Evolutionary conservation across 2,113 vertebrate species (phyloP).

Genomic region (Azemiops feae): DNA sequence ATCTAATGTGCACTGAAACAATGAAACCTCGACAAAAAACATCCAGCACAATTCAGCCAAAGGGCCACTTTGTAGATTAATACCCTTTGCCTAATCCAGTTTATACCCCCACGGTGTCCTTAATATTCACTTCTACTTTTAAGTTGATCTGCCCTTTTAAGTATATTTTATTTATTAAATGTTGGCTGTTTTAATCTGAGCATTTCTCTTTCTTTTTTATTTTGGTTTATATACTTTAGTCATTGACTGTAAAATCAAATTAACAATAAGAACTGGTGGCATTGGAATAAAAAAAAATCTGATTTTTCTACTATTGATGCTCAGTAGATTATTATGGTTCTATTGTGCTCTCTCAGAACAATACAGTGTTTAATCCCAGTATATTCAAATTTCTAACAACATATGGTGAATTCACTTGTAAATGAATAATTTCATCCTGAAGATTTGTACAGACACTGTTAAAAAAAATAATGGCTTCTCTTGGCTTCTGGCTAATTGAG

Average conservation of each 20-base stretch:
- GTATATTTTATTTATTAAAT: background rate
- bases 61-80: background rate
- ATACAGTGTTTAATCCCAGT: background rate
- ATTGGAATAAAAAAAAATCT: background rate
- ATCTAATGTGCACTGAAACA: background rate
- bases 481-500: background rate
- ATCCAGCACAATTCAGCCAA: background rate
- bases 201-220: background rate
- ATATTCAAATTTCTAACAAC: constrained; percentile 20
- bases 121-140: background rate
- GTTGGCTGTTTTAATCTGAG: background rate
- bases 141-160: background rate
- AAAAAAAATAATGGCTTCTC: background rate
- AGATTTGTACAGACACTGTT: background rate
- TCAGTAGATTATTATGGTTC: background rate
- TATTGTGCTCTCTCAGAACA: constrained; percentile 2
- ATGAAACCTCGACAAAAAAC: background rate
- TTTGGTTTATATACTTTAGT: background rate
- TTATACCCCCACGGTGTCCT: background rate
- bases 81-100: background rate
- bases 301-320: background rate
- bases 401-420: constrained; percentile 9
- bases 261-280: background rate
- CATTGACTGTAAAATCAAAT: background rate
- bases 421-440: background rate